phyloP scores from a whole-genome alignment of 2,113 vertebrate genomes.

The Solea senegalensis region DNA sequence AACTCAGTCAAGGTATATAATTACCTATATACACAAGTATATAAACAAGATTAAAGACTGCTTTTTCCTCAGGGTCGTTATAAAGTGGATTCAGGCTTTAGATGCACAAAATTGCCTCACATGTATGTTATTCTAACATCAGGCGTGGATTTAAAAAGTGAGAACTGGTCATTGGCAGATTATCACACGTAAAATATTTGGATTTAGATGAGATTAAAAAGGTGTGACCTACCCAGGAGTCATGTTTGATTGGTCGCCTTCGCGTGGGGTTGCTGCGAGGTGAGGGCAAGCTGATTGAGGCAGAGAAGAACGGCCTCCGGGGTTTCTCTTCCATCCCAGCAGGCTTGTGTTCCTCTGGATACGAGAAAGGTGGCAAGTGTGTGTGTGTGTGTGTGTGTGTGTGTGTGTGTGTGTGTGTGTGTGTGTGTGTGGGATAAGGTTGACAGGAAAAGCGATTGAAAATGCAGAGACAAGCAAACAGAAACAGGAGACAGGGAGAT shows the following conservation, averaged over 20 bases:
- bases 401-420: too few species aligned
- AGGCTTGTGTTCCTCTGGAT: conserved; percentile 62
- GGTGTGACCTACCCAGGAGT: conserved; percentile 80
- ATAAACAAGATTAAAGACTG: too few species aligned
- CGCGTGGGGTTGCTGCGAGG: conserved; percentile 75
- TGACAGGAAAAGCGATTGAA: background rate
- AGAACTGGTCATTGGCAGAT: background rate
- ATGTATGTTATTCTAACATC: too few species aligned
- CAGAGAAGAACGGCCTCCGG: conserved; percentile 76
- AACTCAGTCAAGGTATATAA: too few species aligned
- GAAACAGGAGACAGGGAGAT: background rate
- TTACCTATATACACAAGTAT: too few species aligned
- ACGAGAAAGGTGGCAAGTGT: conserved; percentile 36
- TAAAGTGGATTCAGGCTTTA: too few species aligned
- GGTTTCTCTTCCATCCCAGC: conserved; percentile 63
- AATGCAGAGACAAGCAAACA: background rate
- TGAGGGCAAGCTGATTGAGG: conserved; percentile 75
- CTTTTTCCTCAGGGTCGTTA: too few species aligned
- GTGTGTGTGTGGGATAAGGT: background rate
- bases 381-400: too few species aligned
- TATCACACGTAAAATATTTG: background rate
- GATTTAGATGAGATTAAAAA: background rate
- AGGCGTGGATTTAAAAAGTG: background rate
- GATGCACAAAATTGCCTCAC: too few species aligned
- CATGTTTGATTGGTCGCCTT: conserved; percentile 79